Percentiles rank a stretch among this genome's conserved stretches.
Conservation (phyloP, 2,797 vertebrate genomes). For the Cephalopachus bancanus region DNA sequence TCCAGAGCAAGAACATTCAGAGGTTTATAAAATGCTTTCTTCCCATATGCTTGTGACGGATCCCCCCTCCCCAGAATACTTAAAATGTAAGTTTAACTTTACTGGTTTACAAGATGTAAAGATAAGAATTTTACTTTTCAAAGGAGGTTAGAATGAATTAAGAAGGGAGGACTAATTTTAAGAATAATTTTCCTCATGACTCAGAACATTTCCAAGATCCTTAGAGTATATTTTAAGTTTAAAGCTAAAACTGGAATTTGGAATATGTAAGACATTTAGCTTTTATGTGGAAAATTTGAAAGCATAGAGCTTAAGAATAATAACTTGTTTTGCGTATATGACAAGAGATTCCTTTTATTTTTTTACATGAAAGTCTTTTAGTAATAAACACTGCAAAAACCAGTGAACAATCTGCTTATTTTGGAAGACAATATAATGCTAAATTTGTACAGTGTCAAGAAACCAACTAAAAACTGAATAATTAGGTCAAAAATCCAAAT, state of each 20-base stretch:
- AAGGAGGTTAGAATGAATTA: constrained; percentile 73
- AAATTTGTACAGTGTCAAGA: neutral
- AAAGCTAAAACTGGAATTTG: constrained; percentile 74
- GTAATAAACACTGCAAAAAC: constrained; percentile 22
- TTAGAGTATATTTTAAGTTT: constrained; percentile 76
- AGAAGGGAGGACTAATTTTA: constrained; percentile 74
- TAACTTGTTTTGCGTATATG: constrained; percentile 81
- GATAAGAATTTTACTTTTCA: constrained; percentile 26
- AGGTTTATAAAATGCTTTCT: constrained; percentile 92
- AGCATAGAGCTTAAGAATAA: constrained; percentile 78
- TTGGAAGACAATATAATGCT: neutral
- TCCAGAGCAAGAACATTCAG: constrained; percentile 92
- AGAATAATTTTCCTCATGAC: constrained; percentile 76
- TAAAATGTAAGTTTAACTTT: constrained; percentile 90
- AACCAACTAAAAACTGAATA: constrained; percentile 56
- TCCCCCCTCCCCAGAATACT: constrained; percentile 88
- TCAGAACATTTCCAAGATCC: constrained; percentile 71
- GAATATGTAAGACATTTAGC: constrained; percentile 69
- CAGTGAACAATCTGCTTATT: neutral
- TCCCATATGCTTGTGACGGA: constrained; percentile 90
- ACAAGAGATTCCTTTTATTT: constrained; percentile 62
- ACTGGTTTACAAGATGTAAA: constrained; percentile 3
- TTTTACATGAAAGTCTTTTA: constrained; percentile 36
- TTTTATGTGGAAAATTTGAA: constrained; percentile 81
- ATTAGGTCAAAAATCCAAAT: constrained; percentile 54